Conservation (phyloP, 1,140 invertebrate species). For the Neotoxoptera formosana region DNA sequence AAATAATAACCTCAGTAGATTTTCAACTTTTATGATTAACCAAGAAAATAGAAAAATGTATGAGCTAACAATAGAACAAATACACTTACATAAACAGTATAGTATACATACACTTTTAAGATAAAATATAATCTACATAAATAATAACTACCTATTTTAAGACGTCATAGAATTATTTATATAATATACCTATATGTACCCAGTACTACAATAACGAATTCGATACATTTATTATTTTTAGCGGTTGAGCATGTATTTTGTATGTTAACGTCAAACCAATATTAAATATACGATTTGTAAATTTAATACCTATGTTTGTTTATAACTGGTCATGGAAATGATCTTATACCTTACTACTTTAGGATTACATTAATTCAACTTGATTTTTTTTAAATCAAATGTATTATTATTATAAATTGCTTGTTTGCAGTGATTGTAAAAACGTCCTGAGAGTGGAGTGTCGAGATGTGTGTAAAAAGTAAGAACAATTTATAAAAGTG, state of each 20-base stretch:
- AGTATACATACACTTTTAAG: not conserved
- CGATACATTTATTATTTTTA: not conserved
- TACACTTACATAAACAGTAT: not conserved
- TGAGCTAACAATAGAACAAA: not conserved
- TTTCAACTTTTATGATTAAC: not conserved
- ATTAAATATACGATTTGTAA: not conserved
- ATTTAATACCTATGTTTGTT: not conserved
- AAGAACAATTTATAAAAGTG: not conserved
- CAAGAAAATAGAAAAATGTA: not conserved
- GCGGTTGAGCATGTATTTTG: not conserved
- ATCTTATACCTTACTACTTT: not conserved
- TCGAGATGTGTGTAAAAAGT: not conserved
- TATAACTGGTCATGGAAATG: not conserved
- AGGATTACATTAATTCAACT: not conserved
- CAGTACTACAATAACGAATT: not conserved
- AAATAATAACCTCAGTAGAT: not conserved
- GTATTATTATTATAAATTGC: not conserved
- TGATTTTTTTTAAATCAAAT: not conserved
- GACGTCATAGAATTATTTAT: not conserved
- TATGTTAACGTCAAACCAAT: not conserved
- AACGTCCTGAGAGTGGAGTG: not conserved
- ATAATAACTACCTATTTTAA: not conserved
- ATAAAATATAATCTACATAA: constrained; percentile 10
- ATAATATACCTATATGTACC: not conserved
- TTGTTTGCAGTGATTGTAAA: not conserved